Percentiles rank a stretch among this genome's conserved stretches.
Conservation (phyloP, 2,888 invertebrate species). For the Phanerotoma sp. region DNA sequence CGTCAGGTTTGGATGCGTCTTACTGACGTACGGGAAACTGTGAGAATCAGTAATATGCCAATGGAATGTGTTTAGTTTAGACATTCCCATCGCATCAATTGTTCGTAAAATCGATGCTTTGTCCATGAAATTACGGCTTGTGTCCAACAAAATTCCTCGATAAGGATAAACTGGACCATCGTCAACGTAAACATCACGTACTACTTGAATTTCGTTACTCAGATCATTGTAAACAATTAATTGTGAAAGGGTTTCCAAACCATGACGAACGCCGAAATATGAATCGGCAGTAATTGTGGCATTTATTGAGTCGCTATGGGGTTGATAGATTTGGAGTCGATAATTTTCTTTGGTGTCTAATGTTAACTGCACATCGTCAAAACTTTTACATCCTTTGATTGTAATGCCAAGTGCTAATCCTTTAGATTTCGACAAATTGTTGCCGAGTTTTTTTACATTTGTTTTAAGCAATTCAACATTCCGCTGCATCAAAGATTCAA, state of each 20-base stretch:
- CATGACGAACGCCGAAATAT: slow-evolving; percentile 71
- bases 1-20: slow-evolving; percentile 70
- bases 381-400: slow-evolving; percentile 30
- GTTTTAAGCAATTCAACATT: slow-evolving; percentile 41
- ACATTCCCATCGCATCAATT: slow-evolving; percentile 86
- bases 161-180: slow-evolving; percentile 87
- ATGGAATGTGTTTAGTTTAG: slow-evolving; percentile 91
- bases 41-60: slow-evolving; percentile 95
- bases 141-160: slow-evolving; percentile 87
- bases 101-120: slow-evolving; percentile 73
- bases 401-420: slow-evolving; percentile 39
- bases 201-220: slow-evolving; percentile 63
- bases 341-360: slow-evolving; percentile 66
- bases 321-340: slow-evolving; percentile 36
- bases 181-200: slow-evolving; percentile 64
- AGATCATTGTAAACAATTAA: slow-evolving; percentile 70
- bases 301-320: slow-evolving; percentile 49
- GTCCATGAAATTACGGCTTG: slow-evolving; percentile 82
- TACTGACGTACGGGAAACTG: slow-evolving; percentile 86
- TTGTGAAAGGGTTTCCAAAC: slow-evolving; percentile 69
- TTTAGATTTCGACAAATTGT: slow-evolving; percentile 19
- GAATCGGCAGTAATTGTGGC: slow-evolving; percentile 63
- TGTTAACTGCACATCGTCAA: slow-evolving; percentile 52
- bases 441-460: slow-evolving; percentile 36
- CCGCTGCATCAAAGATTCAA: slow-evolving; percentile 34